Conservation (phyloP, 2,797 vertebrate genomes). For the Falco rusticolus region DNA sequence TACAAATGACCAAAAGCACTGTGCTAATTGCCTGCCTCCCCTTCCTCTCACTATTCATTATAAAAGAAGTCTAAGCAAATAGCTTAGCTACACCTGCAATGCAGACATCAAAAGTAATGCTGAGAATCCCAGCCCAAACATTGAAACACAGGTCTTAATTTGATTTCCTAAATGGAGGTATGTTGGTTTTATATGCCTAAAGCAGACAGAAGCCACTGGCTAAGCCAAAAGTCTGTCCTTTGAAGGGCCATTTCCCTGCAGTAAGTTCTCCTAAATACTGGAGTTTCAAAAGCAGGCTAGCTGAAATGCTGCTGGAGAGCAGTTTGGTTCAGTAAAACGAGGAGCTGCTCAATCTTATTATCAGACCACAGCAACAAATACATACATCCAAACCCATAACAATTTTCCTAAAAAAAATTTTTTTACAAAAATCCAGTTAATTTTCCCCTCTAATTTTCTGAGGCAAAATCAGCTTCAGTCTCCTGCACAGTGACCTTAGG, state of each 20-base stretch:
- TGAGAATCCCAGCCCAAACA: background rate
- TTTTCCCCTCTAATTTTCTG: background rate
- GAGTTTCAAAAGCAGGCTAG: background rate
- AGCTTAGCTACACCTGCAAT: background rate
- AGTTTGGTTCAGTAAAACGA: background rate
- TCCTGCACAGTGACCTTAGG: background rate
- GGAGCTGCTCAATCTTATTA: background rate
- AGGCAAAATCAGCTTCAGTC: background rate
- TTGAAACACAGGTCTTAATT: background rate
- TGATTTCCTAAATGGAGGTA: accelerated
- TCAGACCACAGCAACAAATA: background rate
- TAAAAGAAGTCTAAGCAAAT: background rate
- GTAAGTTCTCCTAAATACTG: background rate
- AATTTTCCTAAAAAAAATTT: background rate
- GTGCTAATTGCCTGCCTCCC: background rate
- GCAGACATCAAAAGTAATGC: background rate
- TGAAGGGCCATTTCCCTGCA: background rate
- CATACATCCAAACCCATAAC: background rate
- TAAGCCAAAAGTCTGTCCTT: background rate
- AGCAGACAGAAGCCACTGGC: background rate
- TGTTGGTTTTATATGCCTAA: background rate
- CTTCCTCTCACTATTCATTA: background rate
- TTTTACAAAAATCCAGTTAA: background rate
- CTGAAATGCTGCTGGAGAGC: background rate
- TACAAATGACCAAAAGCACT: background rate